These are phyloP conservation scores for Poeciliopsis presidionis DNA, from an alignment of 2,797 vertebrate species.

Conservation along the genomic window DNA sequence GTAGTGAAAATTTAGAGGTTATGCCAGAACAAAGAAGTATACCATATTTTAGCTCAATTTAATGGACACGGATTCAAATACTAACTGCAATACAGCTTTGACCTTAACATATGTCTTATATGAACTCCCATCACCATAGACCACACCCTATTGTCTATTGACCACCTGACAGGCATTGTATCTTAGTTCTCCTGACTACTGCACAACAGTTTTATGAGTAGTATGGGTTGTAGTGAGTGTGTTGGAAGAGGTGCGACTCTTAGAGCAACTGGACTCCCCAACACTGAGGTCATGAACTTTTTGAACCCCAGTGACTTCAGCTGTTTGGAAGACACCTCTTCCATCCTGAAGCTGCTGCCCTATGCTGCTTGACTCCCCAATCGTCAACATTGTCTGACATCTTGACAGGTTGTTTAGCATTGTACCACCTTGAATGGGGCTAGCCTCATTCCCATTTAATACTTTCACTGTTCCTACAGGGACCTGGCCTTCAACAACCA, in stretches of 20 bases:
- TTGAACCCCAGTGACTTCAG: slow-evolving; percentile 25
- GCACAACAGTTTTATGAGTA: slow-evolving; percentile 49
- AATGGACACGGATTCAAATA: background rate
- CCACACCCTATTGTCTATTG: background rate
- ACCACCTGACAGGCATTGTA: background rate
- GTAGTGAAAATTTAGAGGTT: background rate
- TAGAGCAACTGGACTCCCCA: slow-evolving; percentile 22
- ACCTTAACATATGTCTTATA: background rate
- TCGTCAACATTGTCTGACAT: slow-evolving; percentile 61
- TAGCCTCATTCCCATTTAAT: slow-evolving; percentile 48
- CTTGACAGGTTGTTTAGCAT: slow-evolving; percentile 41
- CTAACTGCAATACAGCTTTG: background rate
- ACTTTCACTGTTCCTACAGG: slow-evolving; percentile 48
- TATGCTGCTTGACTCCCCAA: slow-evolving; percentile 43
- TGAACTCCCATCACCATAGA: slow-evolving; percentile 11
- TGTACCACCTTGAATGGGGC: slow-evolving; percentile 42
- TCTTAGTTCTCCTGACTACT: slow-evolving; percentile 40
- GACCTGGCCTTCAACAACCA: slow-evolving; percentile 57
- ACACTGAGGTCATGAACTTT: slow-evolving; percentile 27
- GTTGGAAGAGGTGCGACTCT: slow-evolving; percentile 29
- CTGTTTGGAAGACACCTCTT: slow-evolving; percentile 20
- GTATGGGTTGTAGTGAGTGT: slow-evolving; percentile 15
- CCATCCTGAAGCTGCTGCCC: slow-evolving; percentile 51
- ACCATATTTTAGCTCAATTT: background rate
- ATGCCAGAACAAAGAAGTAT: background rate